Conservation (phyloP, 2,888 invertebrate genomes). For the Clanis bilineata region DNA sequence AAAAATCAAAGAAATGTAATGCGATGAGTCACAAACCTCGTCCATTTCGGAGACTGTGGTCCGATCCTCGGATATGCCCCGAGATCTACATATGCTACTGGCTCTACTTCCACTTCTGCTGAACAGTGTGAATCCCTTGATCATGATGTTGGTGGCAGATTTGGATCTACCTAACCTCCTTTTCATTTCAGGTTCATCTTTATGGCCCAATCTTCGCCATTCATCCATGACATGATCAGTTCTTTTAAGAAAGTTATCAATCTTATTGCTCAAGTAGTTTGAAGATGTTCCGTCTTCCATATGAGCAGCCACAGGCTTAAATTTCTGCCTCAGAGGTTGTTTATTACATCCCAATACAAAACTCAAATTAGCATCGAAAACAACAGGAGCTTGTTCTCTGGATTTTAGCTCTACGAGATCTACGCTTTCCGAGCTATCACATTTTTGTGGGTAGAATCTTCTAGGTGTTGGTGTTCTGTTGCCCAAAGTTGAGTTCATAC, state of each 20-base stretch:
- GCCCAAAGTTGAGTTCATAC: slow-evolving; percentile 64
- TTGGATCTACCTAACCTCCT: slow-evolving; percentile 83
- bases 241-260: slow-evolving; percentile 89
- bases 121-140: slow-evolving; percentile 89
- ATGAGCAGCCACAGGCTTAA: slow-evolving; percentile 89
- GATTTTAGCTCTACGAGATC: slow-evolving; percentile 83
- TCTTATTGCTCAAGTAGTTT: slow-evolving; percentile 88
- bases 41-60: slow-evolving; percentile 85
- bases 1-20: slow-evolving; percentile 32
- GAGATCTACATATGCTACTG: slow-evolving; percentile 76
- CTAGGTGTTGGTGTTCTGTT: slow-evolving; percentile 82
- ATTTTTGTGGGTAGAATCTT: slow-evolving; percentile 86
- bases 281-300: slow-evolving; percentile 90
- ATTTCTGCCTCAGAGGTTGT: slow-evolving; percentile 85
- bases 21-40: slow-evolving; percentile 77
- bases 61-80: slow-evolving; percentile 84
- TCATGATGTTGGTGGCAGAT: slow-evolving; percentile 91
- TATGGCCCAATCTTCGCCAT: slow-evolving; percentile 88
- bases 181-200: slow-evolving; percentile 73
- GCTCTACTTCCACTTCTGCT: slow-evolving; percentile 80
- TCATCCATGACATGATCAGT: slow-evolving; percentile 95
- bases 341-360: slow-evolving; percentile 89
- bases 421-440: slow-evolving; percentile 66
- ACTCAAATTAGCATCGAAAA: slow-evolving; percentile 91
- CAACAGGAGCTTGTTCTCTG: slow-evolving; percentile 89